Percentiles rank a stretch among this genome's conserved stretches.
These are phyloP conservation scores for Pteruthius melanotis DNA, from an alignment of 2,113 vertebrate genomes.

Conservation along the genomic window DNA sequence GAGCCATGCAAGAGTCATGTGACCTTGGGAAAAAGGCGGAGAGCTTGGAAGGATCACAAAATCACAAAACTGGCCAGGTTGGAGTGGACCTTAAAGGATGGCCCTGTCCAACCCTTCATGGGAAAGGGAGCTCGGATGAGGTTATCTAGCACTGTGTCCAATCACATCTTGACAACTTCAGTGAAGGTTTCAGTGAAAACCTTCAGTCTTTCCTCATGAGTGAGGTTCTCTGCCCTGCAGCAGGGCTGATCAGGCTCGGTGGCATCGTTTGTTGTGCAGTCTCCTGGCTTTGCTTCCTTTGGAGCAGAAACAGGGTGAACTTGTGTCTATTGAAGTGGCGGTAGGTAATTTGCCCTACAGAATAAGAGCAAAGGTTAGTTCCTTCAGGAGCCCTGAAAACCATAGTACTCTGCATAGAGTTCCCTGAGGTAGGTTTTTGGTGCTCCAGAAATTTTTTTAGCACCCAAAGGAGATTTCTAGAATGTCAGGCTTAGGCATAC, in stretches of 20 bases:
- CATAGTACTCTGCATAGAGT: not conserved
- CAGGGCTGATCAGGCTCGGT: not conserved
- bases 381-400: conserved; percentile 1
- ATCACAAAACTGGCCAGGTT: not conserved
- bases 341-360: not conserved
- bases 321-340: not conserved
- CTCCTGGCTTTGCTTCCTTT: not conserved
- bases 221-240: not conserved
- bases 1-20: not conserved
- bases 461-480: not conserved
- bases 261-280: not conserved
- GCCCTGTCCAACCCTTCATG: not conserved
- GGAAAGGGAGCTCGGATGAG: not conserved
- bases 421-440: not conserved
- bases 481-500: not conserved
- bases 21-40: not conserved
- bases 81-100: not conserved
- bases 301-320: not conserved
- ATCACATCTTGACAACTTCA: not conserved
- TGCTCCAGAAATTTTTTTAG: not conserved
- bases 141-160: not conserved
- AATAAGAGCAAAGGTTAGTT: not conserved
- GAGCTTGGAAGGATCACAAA: not conserved
- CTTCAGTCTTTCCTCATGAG: not conserved
- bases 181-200: not conserved